Conservation (phyloP, 2,113 vertebrate species). For the Clarias gariepinus region DNA sequence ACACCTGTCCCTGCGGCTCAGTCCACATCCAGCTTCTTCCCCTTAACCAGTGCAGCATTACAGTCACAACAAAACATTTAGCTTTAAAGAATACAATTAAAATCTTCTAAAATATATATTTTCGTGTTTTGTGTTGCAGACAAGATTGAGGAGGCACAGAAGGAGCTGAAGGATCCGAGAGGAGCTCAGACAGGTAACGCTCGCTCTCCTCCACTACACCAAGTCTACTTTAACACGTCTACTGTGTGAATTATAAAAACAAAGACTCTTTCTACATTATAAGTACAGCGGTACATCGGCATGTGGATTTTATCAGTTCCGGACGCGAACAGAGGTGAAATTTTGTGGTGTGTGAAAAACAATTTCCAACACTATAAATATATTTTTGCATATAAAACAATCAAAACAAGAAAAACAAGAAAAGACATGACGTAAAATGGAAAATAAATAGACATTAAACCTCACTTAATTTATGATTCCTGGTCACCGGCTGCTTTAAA, state of each 20-base stretch:
- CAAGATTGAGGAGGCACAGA: constrained; percentile 99
- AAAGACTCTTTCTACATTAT: no score
- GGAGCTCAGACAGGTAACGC: constrained; percentile 85
- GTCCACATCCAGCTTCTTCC: neutral
- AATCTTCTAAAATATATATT: neutral
- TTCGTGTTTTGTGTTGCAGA: constrained; percentile 76
- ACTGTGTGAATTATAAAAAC: neutral
- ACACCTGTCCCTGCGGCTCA: neutral
- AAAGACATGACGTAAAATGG: no score
- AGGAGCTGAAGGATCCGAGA: constrained; percentile 91
- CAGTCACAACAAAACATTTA: no score
- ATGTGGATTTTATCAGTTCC: no score
- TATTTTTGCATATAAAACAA: no score
- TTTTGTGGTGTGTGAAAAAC: no score
- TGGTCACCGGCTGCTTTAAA: no score
- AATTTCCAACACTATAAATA: no score
- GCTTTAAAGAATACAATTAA: neutral
- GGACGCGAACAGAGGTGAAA: no score
- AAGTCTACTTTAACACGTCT: neutral
- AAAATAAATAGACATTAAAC: no score
- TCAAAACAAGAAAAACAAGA: no score
- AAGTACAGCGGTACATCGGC: neutral
- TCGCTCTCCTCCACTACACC: neutral
- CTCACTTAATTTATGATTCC: no score
- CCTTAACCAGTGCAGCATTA: neutral